Base-by-base conservation (phyloP, 2,113 vertebrate genomes). In the Oreochromis tanganicae region DNA sequence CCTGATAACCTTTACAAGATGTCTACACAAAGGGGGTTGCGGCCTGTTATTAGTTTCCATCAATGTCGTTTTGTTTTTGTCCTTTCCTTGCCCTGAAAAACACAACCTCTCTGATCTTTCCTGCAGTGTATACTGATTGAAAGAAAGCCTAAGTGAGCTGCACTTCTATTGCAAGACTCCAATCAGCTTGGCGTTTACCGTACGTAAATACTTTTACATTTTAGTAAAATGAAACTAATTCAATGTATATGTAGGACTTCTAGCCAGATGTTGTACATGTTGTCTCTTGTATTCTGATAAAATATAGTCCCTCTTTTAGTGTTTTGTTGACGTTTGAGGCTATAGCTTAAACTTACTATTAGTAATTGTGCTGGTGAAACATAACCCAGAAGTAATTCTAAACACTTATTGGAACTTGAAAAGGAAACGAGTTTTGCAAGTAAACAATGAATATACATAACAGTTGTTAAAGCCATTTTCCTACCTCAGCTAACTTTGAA, bases 401-500 rank as follows among this genome's bases (percentile, higher is more conserved):
- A 24, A 59, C 1, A 8, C 21, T 54, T 11, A 2, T 6, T 29
- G 19, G 7, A 61, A 88, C 36, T 80, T 84, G 4, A 38, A 83
- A 61, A 9, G 5, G 2, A 84, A 73, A 16, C 14, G 1, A 19
- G 34, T 81, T 68, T 59, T 59, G 12, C 73, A 63, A 59, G 80
- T 63, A 48, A 85, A 80, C 21, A 21, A 11, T 21, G 56, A 36
- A 83, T 27, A 85, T 29, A 27, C 3, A 54, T 13, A 86, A 34
- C 79, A 46, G 38, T 56, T 38, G 27, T 41, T 85, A 50, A 43
- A 85, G 24, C 38, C 57, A 52, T 34, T n/a, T 52, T 63, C 61
- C 24, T 17, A 34, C 68, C 55, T 84, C 41, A 80, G 85, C 46
- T 61, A 84, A 78, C 80, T 92, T 84, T 75, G 29, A 89, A 36